A percentile compares a stretch with the other conserved stretches of the same genome.
phyloP scores from a whole-genome alignment of 2,113 vertebrate genomes.

The Pterocles gutturalis region DNA sequence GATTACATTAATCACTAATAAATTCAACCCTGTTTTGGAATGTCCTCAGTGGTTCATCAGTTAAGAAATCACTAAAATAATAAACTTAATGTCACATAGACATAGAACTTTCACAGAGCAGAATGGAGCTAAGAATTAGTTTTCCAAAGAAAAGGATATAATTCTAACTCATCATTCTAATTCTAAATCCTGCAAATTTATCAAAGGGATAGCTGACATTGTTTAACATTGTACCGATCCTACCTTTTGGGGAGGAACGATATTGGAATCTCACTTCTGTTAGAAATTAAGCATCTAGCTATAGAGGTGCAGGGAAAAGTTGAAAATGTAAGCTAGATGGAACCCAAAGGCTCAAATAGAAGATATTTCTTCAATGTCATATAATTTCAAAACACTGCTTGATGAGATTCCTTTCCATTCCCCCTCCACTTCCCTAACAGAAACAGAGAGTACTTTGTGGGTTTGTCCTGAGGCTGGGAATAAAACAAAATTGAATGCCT shows the following conservation, averaged over 20 bases:
- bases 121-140: not conserved
- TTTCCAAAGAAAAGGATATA: not conserved
- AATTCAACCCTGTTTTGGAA: not conserved
- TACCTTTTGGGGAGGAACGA: not conserved
- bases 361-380: not conserved
- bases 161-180: not conserved
- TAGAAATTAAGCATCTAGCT: not conserved
- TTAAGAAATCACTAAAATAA: not conserved
- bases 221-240: not conserved
- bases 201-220: not conserved
- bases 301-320: not conserved
- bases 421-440: not conserved
- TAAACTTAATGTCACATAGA: not conserved
- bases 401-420: not conserved
- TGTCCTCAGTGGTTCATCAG: not conserved
- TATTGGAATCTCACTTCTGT: not conserved
- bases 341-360: not conserved
- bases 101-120: not conserved
- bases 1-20: not conserved
- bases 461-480: not conserved
- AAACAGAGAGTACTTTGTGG: not conserved
- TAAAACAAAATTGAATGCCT: not conserved
- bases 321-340: not conserved
- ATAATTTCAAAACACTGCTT: not conserved
- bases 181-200: not conserved